phyloP scores from a whole-genome alignment of 2,797 vertebrate species.

The Thunnus albacares region DNA sequence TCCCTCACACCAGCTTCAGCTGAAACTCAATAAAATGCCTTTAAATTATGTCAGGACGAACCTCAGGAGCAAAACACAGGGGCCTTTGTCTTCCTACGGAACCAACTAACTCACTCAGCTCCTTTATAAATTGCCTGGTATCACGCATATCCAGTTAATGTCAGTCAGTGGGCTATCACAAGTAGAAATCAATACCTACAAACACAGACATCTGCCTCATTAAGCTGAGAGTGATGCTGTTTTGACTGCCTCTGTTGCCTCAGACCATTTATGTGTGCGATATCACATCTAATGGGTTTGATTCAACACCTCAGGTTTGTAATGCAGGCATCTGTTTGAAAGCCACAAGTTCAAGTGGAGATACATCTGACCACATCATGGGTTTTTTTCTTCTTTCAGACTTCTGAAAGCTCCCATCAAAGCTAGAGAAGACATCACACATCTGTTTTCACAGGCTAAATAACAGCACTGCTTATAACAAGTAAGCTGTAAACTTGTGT shows the following conservation, averaged over 20 bases:
- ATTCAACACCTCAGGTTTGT: too few relatives aligned
- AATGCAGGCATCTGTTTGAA: too few relatives aligned
- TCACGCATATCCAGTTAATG: slow-evolving; percentile 69
- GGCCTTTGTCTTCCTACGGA: slow-evolving; percentile 58
- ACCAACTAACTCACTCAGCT: neutral
- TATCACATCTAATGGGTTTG: neutral
- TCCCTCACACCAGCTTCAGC: neutral
- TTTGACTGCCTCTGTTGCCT: neutral
- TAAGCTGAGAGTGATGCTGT: neutral
- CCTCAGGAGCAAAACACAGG: slow-evolving; percentile 53
- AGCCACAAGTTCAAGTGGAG: too few relatives aligned
- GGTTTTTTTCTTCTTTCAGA: too few relatives aligned
- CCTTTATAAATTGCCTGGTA: slow-evolving; percentile 2
- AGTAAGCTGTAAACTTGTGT: too few relatives aligned
- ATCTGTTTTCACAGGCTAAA: too few relatives aligned
- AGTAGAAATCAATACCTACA: neutral
- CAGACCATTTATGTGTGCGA: neutral
- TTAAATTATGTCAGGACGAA: slow-evolving; percentile 19
- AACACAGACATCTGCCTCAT: neutral
- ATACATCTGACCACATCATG: too few relatives aligned
- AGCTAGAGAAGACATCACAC: too few relatives aligned
- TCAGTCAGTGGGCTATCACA: neutral
- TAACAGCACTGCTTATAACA: too few relatives aligned
- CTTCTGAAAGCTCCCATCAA: too few relatives aligned
- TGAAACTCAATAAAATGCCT: slow-evolving; percentile 16